A percentile compares a stretch with the other conserved stretches of the same genome.
Conservation (phyloP, 1,140 invertebrate species). For the Drosophila virilis region DNA sequence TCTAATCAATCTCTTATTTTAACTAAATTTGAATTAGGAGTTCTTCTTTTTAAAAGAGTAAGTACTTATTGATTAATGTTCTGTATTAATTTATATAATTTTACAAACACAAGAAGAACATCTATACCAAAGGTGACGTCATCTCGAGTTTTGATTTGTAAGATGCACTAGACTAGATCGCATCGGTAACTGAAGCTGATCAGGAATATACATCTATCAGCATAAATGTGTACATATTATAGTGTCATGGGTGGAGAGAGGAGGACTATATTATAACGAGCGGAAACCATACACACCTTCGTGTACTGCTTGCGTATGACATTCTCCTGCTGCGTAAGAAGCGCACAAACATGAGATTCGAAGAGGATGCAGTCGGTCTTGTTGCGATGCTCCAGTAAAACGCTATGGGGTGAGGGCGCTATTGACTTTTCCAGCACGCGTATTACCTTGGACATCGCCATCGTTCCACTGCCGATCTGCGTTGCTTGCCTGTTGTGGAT, state of each 20-base stretch:
- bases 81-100: too few relatives aligned
- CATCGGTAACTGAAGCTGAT: neutral
- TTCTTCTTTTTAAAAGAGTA: too few relatives aligned
- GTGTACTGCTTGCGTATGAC: conserved; percentile 94
- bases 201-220: too few relatives aligned
- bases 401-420: conserved; percentile 93
- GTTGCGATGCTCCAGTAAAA: conserved; percentile 94
- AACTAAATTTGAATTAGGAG: too few relatives aligned
- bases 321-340: conserved; percentile 91
- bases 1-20: too few relatives aligned
- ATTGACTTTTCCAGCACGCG: conserved; percentile 94
- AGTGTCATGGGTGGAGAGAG: too few relatives aligned
- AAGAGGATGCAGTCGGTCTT: conserved; percentile 93
- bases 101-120: too few relatives aligned
- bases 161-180: neutral
- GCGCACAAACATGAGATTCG: conserved; percentile 94
- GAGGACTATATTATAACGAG: too few relatives aligned
- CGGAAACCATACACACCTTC: conserved; percentile 86
- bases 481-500: conserved; percentile 4
- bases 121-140: neutral
- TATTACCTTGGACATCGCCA: conserved; percentile 97
- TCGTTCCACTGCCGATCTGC: conserved; percentile 73
- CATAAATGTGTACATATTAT: too few relatives aligned
- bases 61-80: too few relatives aligned
- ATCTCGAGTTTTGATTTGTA: neutral